Percentiles rank a stretch among this genome's conserved stretches.
Evolutionary conservation across 1,140 invertebrate genomes (phyloP).

Genomic region (Subanguina moxae): DNA sequence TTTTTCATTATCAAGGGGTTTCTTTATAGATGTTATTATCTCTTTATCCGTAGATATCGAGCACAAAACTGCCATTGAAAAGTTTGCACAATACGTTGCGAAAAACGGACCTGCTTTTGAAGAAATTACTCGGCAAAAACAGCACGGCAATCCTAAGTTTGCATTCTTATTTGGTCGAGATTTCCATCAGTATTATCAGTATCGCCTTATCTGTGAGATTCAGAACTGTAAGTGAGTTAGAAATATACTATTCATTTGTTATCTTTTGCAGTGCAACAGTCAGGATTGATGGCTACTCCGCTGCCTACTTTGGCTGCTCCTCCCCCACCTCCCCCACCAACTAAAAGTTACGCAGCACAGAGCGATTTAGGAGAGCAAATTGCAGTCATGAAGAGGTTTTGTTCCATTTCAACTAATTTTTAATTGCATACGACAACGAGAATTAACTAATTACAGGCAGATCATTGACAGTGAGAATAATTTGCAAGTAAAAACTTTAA

Average conservation of each 20-base stretch:
- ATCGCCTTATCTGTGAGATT: constrained; percentile 69
- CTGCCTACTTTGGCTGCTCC: not conserved
- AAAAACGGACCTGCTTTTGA: constrained; percentile 97
- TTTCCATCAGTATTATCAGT: constrained; percentile 91
- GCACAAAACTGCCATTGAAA: constrained; percentile 91
- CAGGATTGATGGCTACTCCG: not conserved
- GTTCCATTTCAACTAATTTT: not conserved
- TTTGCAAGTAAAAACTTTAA: not conserved
- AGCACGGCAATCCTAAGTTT: constrained; percentile 93
- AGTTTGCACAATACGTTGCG: constrained; percentile 94
- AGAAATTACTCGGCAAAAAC: constrained; percentile 93
- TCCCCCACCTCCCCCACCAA: constrained; percentile 5
- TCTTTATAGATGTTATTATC: not conserved
- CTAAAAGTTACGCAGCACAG: not conserved
- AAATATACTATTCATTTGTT: not conserved
- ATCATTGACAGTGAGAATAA: constrained; percentile 46
- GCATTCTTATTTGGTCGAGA: constrained; percentile 92
- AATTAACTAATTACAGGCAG: constrained; percentile 30
- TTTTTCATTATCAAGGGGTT: not conserved
- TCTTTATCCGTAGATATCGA: constrained; percentile 72
- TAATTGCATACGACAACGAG: constrained; percentile 30
- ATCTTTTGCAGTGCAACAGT: not conserved
- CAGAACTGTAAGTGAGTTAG: constrained; percentile 38
- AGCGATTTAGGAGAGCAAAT: not conserved
- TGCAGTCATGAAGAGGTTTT: not conserved